Conservation (phyloP, 2,888 invertebrate genomes). For the Cantharis nigra region DNA sequence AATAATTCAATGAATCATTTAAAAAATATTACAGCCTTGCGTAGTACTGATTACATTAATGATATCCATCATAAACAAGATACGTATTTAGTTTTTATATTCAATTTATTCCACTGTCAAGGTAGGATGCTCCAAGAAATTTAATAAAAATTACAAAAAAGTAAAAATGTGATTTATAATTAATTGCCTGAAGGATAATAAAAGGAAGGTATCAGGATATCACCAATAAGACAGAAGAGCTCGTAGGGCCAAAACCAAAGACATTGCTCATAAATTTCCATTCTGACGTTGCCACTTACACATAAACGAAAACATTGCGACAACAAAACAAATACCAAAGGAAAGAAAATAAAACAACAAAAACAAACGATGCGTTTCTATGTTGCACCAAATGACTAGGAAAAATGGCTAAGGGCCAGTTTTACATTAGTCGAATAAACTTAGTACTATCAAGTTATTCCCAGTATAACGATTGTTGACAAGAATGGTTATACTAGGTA, state of each 20-base stretch:
- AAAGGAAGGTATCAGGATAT: neutral
- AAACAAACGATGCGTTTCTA: neutral
- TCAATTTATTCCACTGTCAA: neutral
- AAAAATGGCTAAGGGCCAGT: neutral
- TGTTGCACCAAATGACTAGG: neutral
- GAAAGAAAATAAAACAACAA: neutral
- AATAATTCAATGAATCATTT: neutral
- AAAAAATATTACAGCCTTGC: neutral
- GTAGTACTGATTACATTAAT: neutral
- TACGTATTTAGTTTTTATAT: neutral
- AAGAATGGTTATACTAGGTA: no score
- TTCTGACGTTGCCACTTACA: neutral
- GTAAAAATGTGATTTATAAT: neutral
- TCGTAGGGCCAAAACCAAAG: neutral
- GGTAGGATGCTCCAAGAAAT: neutral
- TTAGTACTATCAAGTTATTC: no score
- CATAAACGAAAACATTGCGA: neutral
- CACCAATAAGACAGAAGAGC: neutral
- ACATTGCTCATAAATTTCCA: neutral
- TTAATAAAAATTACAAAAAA: neutral
- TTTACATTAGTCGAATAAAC: no score
- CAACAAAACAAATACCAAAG: neutral
- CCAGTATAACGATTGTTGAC: no score
- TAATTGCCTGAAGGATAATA: neutral
- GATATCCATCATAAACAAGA: neutral